phyloP scores from a whole-genome alignment of 2,113 vertebrate species.

The Eidolon helvum region DNA sequence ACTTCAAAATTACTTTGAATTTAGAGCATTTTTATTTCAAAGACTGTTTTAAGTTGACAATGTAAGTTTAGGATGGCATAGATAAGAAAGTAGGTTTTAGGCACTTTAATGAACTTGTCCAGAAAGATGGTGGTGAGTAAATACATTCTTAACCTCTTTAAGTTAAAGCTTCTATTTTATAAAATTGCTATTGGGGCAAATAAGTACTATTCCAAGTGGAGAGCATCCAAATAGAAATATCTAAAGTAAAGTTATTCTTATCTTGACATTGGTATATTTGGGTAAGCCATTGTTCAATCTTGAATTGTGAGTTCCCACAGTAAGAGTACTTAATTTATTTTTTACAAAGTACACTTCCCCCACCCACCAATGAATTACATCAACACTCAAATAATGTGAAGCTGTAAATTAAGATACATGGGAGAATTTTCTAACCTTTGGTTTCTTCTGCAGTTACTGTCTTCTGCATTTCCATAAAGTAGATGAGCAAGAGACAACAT shows the following conservation, averaged over 20 bases:
- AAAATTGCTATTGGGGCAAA: neutral
- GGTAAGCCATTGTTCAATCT: neutral
- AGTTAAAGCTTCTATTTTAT: neutral
- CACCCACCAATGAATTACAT: neutral
- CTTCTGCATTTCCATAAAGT: neutral
- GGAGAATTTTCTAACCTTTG: neutral
- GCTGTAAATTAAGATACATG: neutral
- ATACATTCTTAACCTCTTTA: neutral
- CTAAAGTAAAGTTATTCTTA: neutral
- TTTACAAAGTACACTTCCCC: neutral
- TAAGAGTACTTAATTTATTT: neutral
- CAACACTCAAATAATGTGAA: neutral
- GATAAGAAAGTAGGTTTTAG: neutral
- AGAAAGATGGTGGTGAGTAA: neutral
- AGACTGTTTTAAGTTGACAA: neutral
- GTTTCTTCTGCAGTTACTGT: neutral
- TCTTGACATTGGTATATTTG: neutral
- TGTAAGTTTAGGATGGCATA: neutral
- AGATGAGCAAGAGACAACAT: neutral
- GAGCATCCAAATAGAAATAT: neutral
- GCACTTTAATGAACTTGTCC: neutral
- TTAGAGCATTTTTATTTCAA: constrained; percentile 19
- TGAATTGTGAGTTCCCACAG: neutral
- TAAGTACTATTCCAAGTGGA: neutral
- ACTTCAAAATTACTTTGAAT: neutral